A percentile compares a stretch with the other conserved stretches of the same genome.
These are phyloP conservation scores for Chymomyza amoena DNA, from an alignment of 2,888 invertebrate genomes.

Conservation along the genomic window DNA sequence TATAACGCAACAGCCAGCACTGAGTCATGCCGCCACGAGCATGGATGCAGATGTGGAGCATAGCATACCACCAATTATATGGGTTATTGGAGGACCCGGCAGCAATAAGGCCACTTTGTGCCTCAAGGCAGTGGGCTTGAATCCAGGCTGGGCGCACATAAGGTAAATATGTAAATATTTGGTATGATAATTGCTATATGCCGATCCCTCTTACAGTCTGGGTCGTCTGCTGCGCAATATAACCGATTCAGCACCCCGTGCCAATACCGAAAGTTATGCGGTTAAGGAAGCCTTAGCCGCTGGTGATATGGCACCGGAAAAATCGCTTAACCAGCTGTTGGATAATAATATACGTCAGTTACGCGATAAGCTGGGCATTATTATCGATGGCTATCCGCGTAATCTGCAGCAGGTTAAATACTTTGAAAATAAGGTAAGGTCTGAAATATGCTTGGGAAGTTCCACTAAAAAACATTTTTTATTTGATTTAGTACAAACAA, in stretches of 20 bases:
- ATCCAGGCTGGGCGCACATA: constrained; percentile 87
- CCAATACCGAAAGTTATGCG: constrained; percentile 83
- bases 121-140: constrained; percentile 84
- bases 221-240: constrained; percentile 88
- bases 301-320: constrained; percentile 90
- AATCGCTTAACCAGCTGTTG: constrained; percentile 87
- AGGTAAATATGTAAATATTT: constrained; percentile 77
- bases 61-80: constrained; percentile 79
- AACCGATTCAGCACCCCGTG: constrained; percentile 84
- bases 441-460: background rate
- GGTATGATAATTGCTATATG: background rate
- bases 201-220: constrained; percentile 80
- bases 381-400: constrained; percentile 96
- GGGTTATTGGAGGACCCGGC: constrained; percentile 92
- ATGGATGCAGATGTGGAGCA: constrained; percentile 37
- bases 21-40: constrained; percentile 46
- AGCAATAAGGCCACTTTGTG: constrained; percentile 92
- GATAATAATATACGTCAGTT: constrained; percentile 84
- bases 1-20: constrained; percentile 65
- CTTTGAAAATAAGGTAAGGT: constrained; percentile 91
- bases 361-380: constrained; percentile 86
- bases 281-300: constrained; percentile 86
- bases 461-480: constrained; percentile 2
- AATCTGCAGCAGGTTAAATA: constrained; percentile 91
- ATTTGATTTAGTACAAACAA: constrained; percentile 83